Base-by-base conservation (phyloP, 2,797 vertebrate species). In the Eurystomus glaucurus region DNA sequence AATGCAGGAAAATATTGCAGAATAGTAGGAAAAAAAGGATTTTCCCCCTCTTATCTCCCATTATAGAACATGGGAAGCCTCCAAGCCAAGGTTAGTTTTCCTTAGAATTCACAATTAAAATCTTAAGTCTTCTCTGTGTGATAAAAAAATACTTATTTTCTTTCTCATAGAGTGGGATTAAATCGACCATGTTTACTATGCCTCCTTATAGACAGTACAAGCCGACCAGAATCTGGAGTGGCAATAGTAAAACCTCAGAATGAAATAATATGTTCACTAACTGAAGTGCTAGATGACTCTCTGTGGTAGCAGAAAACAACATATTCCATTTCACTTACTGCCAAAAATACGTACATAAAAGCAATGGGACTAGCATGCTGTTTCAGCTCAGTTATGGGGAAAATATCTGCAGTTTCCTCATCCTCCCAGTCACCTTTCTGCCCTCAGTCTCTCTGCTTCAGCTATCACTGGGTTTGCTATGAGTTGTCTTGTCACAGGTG, bases 311-410 rank as follows among this genome's bases (percentile, higher is more conserved):
- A 96, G 92, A 93, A 96, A 96, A 83, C 86, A 31, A 93, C 90
- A 89, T 93, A 96, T 76, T 96, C 94, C 55, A 5, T 84, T 95
- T 93, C 86, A 58, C 65, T 90, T 81, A 66, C 86, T 93, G 92
- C 92, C 96, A 97, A 94, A 96, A 93, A 88, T 66, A 78, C 29
- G 60, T 78, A 74, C 80, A 91, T 93, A 94, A 97, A 97, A 91
- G 85, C 92, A 92, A 88, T 85, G 77, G 46, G 74, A 97, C 60
- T 62, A 61, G 41, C 80, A 80, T 54, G 68, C 52, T 87, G 64
- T 72, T 95, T 83, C 88, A 95, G 52, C 41, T 80, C 84, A 75
- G 78, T 62, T 91, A 43, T 17, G 52, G 41, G n/a, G 48, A 87
- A 85, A 85, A 91, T 80, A 91, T 28, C 62, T 89, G 70, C 51